These are phyloP conservation scores for Lucifuga dentata DNA, from an alignment of 2,113 vertebrate species.

Conservation along the genomic window DNA sequence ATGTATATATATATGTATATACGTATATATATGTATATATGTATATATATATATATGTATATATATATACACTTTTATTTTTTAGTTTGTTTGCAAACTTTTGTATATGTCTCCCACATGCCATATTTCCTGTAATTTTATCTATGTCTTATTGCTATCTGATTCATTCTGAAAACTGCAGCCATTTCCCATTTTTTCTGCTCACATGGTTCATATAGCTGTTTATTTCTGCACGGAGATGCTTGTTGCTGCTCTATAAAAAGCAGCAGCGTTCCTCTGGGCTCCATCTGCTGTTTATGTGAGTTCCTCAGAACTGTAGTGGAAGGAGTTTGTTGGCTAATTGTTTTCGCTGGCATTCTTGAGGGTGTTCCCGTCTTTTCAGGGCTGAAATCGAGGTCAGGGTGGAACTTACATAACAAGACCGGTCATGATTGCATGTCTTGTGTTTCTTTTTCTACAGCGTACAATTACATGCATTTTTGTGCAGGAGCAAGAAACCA, in stretches of 20 bases:
- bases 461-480: slow-evolving; percentile 14
- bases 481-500: slow-evolving; percentile 18
- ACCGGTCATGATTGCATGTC: slow-evolving; percentile 4
- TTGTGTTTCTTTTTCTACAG: slow-evolving; percentile 36
- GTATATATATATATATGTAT: too few relatives aligned
- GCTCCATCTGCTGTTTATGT: slow-evolving; percentile 41
- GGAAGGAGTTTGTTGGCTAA: slow-evolving; percentile 9
- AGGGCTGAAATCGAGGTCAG: slow-evolving; percentile 19
- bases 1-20: too few relatives aligned
- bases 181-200: neutral
- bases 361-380: slow-evolving; percentile 43
- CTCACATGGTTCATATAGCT: slow-evolving; percentile 11
- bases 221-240: neutral
- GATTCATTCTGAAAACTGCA: neutral
- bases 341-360: slow-evolving; percentile 48
- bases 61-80: too few relatives aligned
- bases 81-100: too few relatives aligned
- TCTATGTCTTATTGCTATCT: too few relatives aligned
- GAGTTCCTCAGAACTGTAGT: slow-evolving; percentile 1
- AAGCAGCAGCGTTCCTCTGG: slow-evolving; percentile 31
- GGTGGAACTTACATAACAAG: slow-evolving; percentile 53
- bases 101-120: too few relatives aligned
- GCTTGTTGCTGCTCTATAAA: slow-evolving; percentile 31
- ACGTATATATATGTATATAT: too few relatives aligned
- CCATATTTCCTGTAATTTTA: too few relatives aligned